These are phyloP conservation scores for Tursiops truncatus DNA, from an alignment of 2,113 vertebrate species.

Conservation along the genomic window DNA sequence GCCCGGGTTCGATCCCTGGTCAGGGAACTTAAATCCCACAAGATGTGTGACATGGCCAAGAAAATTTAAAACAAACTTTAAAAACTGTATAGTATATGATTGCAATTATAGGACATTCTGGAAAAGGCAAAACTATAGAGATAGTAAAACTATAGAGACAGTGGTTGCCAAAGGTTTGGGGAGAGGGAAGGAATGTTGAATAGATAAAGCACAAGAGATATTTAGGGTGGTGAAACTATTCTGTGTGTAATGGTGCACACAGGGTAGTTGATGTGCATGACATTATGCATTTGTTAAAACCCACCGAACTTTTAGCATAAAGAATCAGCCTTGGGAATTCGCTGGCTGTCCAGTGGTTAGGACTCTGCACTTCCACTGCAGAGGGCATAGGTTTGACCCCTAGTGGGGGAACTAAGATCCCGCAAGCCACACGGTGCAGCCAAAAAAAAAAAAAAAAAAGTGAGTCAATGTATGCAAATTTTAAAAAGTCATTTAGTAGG, in stretches of 20 bases:
- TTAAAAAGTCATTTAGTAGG: neutral
- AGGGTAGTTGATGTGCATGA: no score
- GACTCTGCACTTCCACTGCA: neutral
- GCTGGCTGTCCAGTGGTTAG: neutral
- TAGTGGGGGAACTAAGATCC: neutral
- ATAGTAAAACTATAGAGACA: no score
- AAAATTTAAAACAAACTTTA: neutral
- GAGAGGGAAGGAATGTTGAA: no score
- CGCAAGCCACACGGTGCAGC: neutral
- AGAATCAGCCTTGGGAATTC: neutral
- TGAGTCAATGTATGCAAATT: neutral
- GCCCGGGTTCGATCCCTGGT: neutral
- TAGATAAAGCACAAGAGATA: no score
- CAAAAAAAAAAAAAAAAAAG: neutral
- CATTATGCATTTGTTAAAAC: no score
- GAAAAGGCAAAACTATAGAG: no score
- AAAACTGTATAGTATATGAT: no score
- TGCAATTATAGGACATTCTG: no score
- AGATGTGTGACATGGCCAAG: neutral
- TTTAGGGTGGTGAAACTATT: no score
- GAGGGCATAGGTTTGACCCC: neutral
- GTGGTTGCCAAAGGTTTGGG: no score
- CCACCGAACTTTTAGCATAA: no score
- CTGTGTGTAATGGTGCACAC: no score
- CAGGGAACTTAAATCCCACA: neutral